These are phyloP conservation scores for Gastracanthus pulcherrimus DNA, from an alignment of 2,888 invertebrate species.

Conservation along the genomic window DNA sequence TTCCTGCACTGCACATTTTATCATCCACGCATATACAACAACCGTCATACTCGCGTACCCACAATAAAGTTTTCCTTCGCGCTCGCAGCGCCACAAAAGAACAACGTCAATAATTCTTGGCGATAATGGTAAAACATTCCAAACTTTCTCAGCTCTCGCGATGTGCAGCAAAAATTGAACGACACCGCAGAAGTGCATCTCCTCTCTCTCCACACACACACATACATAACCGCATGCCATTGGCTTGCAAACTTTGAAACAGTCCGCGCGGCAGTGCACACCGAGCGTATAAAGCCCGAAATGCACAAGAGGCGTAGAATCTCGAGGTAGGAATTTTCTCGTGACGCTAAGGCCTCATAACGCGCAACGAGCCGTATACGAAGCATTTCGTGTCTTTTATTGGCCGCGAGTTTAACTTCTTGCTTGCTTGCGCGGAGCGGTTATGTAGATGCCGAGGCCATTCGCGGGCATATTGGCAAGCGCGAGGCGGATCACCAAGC, in stretches of 20 bases:
- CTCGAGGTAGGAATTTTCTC: too few species aligned
- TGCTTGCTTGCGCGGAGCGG: conserved; percentile 58
- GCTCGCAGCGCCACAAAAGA: conserved; percentile 41
- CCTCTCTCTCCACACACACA: conserved; percentile 44
- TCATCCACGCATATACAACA: background rate
- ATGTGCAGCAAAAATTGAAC: conserved; percentile 40
- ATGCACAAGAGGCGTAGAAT: too few species aligned
- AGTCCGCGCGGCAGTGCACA: background rate
- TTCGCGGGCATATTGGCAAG: conserved; percentile 75
- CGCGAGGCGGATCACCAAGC: conserved; percentile 67
- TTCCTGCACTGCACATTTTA: background rate
- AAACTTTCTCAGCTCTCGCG: conserved; percentile 42
- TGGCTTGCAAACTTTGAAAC: conserved; percentile 37
- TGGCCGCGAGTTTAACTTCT: conserved; percentile 69
- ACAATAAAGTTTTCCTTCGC: conserved; percentile 40
- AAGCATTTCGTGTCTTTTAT: conserved; percentile 69
- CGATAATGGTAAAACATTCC: conserved; percentile 54
- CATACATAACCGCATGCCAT: conserved; percentile 37
- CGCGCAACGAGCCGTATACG: conserved; percentile 12
- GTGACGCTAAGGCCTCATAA: too few species aligned
- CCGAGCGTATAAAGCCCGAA: too few species aligned
- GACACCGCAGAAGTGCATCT: conserved; percentile 36
- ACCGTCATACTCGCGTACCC: background rate
- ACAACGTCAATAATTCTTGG: conserved; percentile 56
- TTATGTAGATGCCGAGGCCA: conserved; percentile 71